Conservation (phyloP, 2,113 vertebrate species). For the Xiphophorus maculatus region DNA sequence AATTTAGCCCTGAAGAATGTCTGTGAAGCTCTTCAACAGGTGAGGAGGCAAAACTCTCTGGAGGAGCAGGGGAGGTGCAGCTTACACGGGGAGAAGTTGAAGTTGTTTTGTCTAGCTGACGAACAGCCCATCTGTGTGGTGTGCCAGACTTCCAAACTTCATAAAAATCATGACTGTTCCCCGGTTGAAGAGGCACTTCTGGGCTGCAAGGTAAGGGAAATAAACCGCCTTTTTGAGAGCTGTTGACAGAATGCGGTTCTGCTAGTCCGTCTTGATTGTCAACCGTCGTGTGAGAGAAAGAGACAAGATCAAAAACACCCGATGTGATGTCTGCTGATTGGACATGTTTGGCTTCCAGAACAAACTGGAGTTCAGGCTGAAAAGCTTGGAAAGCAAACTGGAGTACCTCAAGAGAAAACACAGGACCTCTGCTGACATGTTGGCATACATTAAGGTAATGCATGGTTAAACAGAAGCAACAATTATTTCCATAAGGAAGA, state of each 20-base stretch:
- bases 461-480: background rate
- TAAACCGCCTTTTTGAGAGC: background rate
- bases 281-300: background rate
- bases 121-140: constrained; percentile 77
- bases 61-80: constrained; percentile 58
- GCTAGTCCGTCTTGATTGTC: constrained; percentile 36
- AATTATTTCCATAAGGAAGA: background rate
- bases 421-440: constrained; percentile 39
- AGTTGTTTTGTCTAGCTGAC: constrained; percentile 78
- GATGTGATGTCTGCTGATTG: constrained; percentile 14
- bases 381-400: constrained; percentile 66
- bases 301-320: background rate
- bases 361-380: constrained; percentile 60
- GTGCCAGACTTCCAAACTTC: constrained; percentile 74
- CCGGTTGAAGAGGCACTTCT: constrained; percentile 71
- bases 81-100: constrained; percentile 73
- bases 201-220: constrained; percentile 75
- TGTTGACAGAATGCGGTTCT: constrained; percentile 47
- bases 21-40: constrained; percentile 69
- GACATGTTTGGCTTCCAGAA: constrained; percentile 55
- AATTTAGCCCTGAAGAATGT: constrained; percentile 80
- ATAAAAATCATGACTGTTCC: constrained; percentile 73
- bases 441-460: constrained; percentile 72
- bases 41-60: constrained; percentile 33
- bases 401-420: constrained; percentile 46